These are phyloP conservation scores for Procapra przewalskii DNA, from an alignment of 2,113 vertebrate genomes.

Conservation along the genomic window DNA sequence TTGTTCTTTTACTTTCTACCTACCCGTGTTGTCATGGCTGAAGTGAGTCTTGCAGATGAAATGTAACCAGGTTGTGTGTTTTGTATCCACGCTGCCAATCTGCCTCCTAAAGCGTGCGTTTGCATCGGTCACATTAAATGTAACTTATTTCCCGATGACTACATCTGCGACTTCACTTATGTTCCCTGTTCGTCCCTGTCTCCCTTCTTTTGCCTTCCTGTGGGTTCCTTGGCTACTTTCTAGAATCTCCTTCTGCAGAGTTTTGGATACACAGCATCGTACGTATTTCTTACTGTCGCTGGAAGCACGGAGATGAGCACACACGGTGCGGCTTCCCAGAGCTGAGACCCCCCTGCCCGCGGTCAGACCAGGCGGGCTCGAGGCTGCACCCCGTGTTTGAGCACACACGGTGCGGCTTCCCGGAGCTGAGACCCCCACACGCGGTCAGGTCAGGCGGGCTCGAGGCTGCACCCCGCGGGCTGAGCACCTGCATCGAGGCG, in stretches of 20 bases:
- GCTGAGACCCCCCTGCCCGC: too few relatives aligned
- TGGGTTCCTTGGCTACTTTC: not conserved
- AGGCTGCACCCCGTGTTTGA: not conserved
- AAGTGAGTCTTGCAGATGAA: too few relatives aligned
- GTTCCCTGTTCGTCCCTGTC: not conserved
- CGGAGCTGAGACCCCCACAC: not conserved
- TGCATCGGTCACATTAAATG: not conserved
- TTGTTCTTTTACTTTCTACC: fast-evolving
- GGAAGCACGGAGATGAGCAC: fast-evolving
- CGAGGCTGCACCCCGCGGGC: fast-evolving
- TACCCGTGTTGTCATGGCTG: fast-evolving
- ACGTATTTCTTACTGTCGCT: fast-evolving
- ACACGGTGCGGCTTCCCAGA: not conserved
- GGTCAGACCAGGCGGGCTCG: fast-evolving
- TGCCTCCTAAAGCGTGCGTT: too few relatives aligned
- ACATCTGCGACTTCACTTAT: not conserved
- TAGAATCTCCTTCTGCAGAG: not conserved
- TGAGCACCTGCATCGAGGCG: fast-evolving
- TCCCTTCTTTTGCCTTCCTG: not conserved
- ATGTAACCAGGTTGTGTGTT: fast-evolving
- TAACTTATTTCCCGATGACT: fast-evolving
- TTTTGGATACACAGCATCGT: fast-evolving
- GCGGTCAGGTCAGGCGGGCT: fast-evolving
- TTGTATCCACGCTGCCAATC: fast-evolving
- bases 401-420: too few relatives aligned